Conservation (phyloP, 2,888 invertebrate species). For the Zygogramma bicolorata region DNA sequence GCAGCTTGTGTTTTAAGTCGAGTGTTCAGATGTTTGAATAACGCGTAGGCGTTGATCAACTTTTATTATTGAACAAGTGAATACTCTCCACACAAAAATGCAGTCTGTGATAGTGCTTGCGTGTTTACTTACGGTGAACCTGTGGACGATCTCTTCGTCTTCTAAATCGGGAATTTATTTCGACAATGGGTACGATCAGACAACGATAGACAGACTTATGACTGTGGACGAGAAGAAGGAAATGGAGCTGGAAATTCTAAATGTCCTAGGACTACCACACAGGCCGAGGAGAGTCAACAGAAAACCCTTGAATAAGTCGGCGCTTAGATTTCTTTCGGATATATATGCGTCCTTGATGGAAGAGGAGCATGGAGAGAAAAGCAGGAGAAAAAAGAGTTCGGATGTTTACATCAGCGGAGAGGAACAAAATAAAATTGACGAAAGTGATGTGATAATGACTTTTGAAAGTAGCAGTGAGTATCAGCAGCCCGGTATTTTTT, state of each 20-base stretch:
- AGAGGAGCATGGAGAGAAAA: constrained; percentile 69
- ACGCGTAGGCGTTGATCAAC: background rate
- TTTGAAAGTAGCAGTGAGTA: constrained; percentile 89
- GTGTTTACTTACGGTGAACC: constrained; percentile 34
- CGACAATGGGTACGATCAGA: constrained; percentile 90
- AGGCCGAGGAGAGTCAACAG: constrained; percentile 52
- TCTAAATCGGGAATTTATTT: constrained; percentile 81
- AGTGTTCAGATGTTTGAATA: constrained; percentile 11
- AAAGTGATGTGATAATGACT: constrained; percentile 95
- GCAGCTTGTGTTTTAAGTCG: background rate
- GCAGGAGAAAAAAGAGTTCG: constrained; percentile 68
- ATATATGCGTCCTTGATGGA: constrained; percentile 85
- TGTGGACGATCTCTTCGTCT: constrained; percentile 43
- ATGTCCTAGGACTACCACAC: constrained; percentile 87
- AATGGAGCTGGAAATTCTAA: constrained; percentile 90
- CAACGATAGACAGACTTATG: constrained; percentile 82
- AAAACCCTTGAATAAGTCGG: constrained; percentile 73
- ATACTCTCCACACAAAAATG: constrained; percentile 37
- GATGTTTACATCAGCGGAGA: constrained; percentile 82
- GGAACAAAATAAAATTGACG: constrained; percentile 86
- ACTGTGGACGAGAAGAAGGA: constrained; percentile 82
- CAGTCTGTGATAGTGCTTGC: constrained; percentile 29
- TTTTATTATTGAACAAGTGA: background rate
- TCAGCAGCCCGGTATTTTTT: background rate
- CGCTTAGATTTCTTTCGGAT: constrained; percentile 89